phyloP scores from a whole-genome alignment of 1,140 invertebrate genomes.

The Sarcophaga peregrina region DNA sequence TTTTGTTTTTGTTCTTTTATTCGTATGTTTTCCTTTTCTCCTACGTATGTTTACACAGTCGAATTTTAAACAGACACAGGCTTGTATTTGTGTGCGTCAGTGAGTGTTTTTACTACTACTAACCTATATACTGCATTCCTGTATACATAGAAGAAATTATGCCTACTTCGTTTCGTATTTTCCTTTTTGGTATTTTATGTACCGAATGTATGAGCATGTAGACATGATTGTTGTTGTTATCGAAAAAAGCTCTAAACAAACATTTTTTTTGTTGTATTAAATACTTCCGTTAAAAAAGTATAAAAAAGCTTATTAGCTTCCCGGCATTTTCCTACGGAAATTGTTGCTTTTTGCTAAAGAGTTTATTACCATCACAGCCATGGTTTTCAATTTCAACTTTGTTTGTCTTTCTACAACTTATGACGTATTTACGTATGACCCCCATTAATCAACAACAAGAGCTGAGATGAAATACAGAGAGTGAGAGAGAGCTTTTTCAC shows the following conservation, averaged over 20 bases:
- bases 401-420: neutral
- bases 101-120: constrained; percentile 9
- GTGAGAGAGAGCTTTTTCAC: neutral
- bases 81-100: neutral
- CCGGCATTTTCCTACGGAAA: constrained; percentile 1
- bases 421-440: constrained; percentile 17
- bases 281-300: neutral
- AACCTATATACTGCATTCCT: constrained; percentile 41
- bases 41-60: neutral
- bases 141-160: constrained; percentile 17
- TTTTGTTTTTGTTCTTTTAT: neutral
- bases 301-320: constrained; percentile 4
- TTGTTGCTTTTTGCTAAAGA: neutral
- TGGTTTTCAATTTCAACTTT: neutral
- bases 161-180: neutral
- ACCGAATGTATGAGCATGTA: neutral
- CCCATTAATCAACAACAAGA: neutral
- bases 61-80: no score
- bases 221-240: neutral
- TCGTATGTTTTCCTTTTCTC: neutral
- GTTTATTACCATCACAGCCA: neutral
- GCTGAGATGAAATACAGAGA: neutral
- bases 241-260: neutral
- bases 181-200: neutral
- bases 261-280: neutral